Evolutionary conservation across 2,797 vertebrate genomes (phyloP).

Genomic region (Carcharodon carcharias): DNA sequence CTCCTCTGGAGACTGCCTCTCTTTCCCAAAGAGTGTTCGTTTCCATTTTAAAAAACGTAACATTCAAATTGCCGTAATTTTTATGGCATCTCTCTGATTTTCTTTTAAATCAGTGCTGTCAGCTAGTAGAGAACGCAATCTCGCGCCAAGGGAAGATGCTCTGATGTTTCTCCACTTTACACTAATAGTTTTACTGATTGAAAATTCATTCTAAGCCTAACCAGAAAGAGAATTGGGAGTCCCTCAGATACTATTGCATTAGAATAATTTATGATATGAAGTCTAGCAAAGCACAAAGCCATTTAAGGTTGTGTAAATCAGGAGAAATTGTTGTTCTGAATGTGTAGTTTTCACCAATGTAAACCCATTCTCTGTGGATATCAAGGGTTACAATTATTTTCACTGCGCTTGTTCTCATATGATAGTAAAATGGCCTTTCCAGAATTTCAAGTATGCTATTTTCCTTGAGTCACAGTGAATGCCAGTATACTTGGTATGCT

Average conservation of each 20-base stretch:
- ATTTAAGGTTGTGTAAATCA: background rate
- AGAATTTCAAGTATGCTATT: background rate
- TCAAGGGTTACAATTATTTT: background rate
- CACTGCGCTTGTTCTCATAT: background rate
- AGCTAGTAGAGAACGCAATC: background rate
- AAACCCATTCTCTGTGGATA: background rate
- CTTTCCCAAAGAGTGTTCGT: background rate
- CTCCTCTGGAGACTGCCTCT: background rate
- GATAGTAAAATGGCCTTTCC: background rate
- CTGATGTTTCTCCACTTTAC: slow-evolving; percentile 1
- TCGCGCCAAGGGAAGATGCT: background rate
- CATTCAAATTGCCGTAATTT: slow-evolving; percentile 28
- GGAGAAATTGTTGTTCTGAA: slow-evolving; percentile 22
- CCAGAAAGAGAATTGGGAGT: slow-evolving; percentile 9
- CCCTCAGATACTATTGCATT: slow-evolving; percentile 1
- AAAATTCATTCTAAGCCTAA: slow-evolving; percentile 23
- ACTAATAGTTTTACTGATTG: slow-evolving; percentile 21
- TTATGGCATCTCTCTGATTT: slow-evolving; percentile 1
- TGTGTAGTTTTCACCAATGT: background rate
- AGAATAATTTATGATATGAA: slow-evolving; percentile 21
- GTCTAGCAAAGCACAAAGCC: background rate
- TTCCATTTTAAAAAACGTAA: background rate
- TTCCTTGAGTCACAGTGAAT: background rate
- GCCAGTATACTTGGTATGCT: slow-evolving; percentile 20
- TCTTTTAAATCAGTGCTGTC: background rate